These are phyloP conservation scores for Bembecia ichneumoniformis DNA, from an alignment of 2,888 invertebrate genomes.

Conservation along the genomic window DNA sequence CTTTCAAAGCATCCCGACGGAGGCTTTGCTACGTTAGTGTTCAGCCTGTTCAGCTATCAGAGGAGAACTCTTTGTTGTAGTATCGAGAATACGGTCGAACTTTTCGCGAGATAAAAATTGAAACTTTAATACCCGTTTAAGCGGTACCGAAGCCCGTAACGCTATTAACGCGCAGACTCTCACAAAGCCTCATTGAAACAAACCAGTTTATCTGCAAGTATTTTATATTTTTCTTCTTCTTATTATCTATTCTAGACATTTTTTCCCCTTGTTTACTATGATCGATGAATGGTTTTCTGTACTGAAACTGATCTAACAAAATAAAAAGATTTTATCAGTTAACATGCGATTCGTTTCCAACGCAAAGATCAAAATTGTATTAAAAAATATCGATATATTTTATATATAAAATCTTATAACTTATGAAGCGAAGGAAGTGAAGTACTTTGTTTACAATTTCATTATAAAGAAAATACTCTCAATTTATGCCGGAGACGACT, in stretches of 20 bases:
- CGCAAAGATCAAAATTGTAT: no score
- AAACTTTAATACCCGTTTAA: conserved; percentile 59
- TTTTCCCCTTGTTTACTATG: no score
- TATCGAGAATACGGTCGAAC: conserved; percentile 40
- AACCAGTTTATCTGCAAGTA: conserved; percentile 29
- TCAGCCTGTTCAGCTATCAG: conserved; percentile 24
- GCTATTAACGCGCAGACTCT: conserved; percentile 40
- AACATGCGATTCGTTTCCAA: no score
- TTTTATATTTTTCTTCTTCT: conserved; percentile 12
- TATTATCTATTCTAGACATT: no score
- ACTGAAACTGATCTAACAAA: no score
- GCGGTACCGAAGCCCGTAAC: conserved; percentile 35
- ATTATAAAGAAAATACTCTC: conserved; percentile 27
- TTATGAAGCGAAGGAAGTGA: no score
- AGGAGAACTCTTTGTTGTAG: conserved; percentile 42
- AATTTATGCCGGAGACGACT: conserved; percentile 45
- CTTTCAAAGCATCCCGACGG: conserved; percentile 31
- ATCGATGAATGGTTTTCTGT: no score
- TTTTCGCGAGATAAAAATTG: conserved; percentile 57
- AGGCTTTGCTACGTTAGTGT: conserved; percentile 8
- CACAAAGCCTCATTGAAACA: conserved; percentile 33
- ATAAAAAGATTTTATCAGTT: no score
- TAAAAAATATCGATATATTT: no score
- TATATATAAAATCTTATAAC: no score
- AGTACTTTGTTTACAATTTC: neutral